Evolutionary conservation across 2,797 vertebrate species (phyloP).

Genomic region (Myotis pilosus): DNA sequence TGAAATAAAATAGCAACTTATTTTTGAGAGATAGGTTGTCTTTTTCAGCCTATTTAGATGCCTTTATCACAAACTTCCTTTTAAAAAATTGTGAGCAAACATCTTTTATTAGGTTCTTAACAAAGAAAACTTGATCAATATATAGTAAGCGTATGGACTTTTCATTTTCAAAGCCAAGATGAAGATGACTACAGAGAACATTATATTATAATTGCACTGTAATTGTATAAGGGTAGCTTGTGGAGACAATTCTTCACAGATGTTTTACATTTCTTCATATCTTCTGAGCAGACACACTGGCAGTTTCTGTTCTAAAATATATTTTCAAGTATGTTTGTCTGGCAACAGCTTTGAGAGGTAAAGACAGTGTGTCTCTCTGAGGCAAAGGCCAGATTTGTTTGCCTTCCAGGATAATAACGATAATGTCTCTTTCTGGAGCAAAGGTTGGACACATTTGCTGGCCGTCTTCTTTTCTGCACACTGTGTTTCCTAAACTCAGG

Average conservation of each 20-base stretch:
- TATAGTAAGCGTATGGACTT: background rate
- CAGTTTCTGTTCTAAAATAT: conserved; percentile 25
- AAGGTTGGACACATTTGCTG: background rate
- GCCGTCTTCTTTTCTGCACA: background rate
- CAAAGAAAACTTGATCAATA: background rate
- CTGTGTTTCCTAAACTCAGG: background rate
- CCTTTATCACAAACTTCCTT: background rate
- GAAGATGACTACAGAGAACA: background rate
- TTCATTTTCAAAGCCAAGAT: conserved; percentile 28
- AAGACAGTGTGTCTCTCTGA: conserved; percentile 5
- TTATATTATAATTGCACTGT: background rate
- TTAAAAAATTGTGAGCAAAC: background rate
- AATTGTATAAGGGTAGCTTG: conserved; percentile 11
- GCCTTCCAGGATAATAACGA: conserved; percentile 37
- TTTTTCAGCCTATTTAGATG: conserved; percentile 3
- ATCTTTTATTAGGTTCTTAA: conserved; percentile 9
- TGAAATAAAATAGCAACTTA: conserved; percentile 25
- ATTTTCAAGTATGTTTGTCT: conserved; percentile 55
- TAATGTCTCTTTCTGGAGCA: background rate
- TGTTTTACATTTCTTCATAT: conserved; percentile 21
- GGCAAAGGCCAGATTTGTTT: conserved; percentile 41
- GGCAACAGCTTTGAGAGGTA: conserved; percentile 46
- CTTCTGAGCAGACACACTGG: background rate
- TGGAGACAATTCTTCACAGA: background rate
- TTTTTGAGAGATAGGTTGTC: background rate